A percentile compares a stretch with the other conserved stretches of the same genome.
These are phyloP conservation scores for Ornithorhynchus anatinus DNA, from an alignment of 2,113 vertebrate genomes.

Conservation along the genomic window DNA sequence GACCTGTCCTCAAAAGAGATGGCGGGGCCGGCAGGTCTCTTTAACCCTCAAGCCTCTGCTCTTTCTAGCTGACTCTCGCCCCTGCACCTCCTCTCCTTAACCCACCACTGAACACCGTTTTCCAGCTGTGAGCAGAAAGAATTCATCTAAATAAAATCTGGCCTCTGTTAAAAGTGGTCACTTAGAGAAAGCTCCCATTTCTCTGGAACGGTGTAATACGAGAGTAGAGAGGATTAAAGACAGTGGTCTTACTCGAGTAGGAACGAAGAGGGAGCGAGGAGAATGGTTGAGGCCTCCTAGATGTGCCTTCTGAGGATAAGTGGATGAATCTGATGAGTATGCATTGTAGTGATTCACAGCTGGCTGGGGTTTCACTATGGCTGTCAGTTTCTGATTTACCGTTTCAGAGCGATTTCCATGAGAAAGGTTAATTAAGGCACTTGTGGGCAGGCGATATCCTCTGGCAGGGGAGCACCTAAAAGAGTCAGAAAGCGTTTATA, in stretches of 20 bases:
- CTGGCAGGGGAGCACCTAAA: constrained; percentile 81
- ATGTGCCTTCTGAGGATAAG: constrained; percentile 68
- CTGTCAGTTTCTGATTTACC: constrained; percentile 85
- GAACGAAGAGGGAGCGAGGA: constrained; percentile 88
- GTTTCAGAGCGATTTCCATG: constrained; percentile 86
- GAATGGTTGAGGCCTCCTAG: constrained; percentile 89
- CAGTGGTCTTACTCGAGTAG: constrained; percentile 79
- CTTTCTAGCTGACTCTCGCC: too few relatives aligned
- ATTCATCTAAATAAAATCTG: too few relatives aligned
- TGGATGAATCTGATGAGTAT: constrained; percentile 49
- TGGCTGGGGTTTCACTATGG: constrained; percentile 93
- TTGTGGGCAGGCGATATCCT: constrained; percentile 90
- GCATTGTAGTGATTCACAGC: constrained; percentile 66
- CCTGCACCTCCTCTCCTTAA: too few relatives aligned
- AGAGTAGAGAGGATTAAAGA: background rate
- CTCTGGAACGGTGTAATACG: too few relatives aligned
- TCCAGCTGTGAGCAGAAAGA: too few relatives aligned
- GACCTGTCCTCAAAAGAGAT: too few relatives aligned
- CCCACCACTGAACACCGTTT: too few relatives aligned
- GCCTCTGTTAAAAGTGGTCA: too few relatives aligned
- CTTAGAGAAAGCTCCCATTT: too few relatives aligned
- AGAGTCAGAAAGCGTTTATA: background rate
- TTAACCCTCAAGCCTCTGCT: too few relatives aligned
- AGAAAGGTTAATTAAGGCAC: constrained; percentile 94
- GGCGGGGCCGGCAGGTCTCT: too few relatives aligned